These are phyloP conservation scores for Clarias macrocephalus DNA, from an alignment of 2,113 vertebrate species.

Conservation along the genomic window DNA sequence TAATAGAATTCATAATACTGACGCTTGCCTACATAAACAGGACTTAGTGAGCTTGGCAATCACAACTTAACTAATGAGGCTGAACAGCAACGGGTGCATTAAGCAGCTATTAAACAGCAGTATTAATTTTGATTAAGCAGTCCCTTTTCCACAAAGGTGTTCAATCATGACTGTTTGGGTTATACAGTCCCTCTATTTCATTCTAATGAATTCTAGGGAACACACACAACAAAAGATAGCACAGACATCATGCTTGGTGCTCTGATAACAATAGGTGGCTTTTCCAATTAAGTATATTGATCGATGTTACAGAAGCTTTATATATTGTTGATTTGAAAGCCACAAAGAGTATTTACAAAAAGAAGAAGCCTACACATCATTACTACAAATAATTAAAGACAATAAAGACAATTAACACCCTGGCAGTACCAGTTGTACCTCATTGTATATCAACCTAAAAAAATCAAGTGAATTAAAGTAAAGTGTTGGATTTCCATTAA, in stretches of 20 bases:
- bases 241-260: background rate
- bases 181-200: background rate
- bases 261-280: background rate
- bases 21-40: conserved; percentile 48
- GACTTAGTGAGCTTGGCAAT: conserved; percentile 40
- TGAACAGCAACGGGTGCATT: conserved; percentile 52
- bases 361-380: background rate
- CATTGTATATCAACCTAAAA: background rate
- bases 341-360: background rate
- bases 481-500: background rate
- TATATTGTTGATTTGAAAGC: background rate
- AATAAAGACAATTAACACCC: background rate
- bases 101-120: background rate
- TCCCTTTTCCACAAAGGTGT: background rate
- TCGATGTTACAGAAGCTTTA: background rate
- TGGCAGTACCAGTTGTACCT: background rate
- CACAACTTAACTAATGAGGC: conserved; percentile 58
- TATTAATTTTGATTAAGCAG: background rate
- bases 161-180: background rate
- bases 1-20: conserved; percentile 24
- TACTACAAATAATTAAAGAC: background rate
- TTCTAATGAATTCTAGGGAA: background rate
- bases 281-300: background rate
- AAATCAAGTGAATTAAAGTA: background rate
- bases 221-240: background rate